Base-by-base conservation (phyloP, 2,888 invertebrate genomes). In the Smittia sp. region DNA sequence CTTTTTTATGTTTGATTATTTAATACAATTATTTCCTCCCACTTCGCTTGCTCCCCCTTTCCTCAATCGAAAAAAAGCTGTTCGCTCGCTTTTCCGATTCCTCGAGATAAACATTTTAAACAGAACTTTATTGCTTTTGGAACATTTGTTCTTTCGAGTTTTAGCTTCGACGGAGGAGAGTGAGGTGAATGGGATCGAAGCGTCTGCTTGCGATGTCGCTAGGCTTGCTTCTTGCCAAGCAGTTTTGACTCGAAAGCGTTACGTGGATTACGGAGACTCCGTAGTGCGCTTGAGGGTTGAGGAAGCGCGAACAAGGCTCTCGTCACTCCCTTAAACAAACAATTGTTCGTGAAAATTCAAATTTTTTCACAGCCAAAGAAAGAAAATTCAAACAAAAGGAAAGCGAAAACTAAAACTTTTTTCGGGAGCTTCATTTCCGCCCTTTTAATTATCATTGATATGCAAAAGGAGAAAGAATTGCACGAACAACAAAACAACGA, bases 1-100 rank as follows among this genome's bases (percentile, higher is more conserved):
- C 27, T 52, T 72, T 72, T 58, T 72, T 18, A 52, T 70, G 54
- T 63, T 73, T 41, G 73, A 73, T 73, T 73, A 73, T 73, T 73
- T 73, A 63, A 62, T 73, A 63, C 63, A 73, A 73, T 73, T 70
- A 70, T 70, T 7, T 25, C 54, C 20, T 27, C 7, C 4, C 24
- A 11, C 13, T 54, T 52, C 13, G 1, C 46, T 3, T 20, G n/a
- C 18, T 1, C 20, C 39, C 6, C 68, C 7, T 24, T 24, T 39
- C 9, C 39, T 22, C 27, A 6, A n/a, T 13, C 69, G 25, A 27
- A 52, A n/a, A n/a, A 11, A 22, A 15, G 22, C 15, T 41, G 22
- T 39, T 18, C 15, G 15, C 15, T 22, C 58, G 15, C 58, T 18
- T 58, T 63, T 24, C 27, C 25, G 63, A 63, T 63, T 24, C 22